These are phyloP conservation scores for Cerastoderma edule DNA, from an alignment of 2,888 invertebrate species.

Conservation along the genomic window DNA sequence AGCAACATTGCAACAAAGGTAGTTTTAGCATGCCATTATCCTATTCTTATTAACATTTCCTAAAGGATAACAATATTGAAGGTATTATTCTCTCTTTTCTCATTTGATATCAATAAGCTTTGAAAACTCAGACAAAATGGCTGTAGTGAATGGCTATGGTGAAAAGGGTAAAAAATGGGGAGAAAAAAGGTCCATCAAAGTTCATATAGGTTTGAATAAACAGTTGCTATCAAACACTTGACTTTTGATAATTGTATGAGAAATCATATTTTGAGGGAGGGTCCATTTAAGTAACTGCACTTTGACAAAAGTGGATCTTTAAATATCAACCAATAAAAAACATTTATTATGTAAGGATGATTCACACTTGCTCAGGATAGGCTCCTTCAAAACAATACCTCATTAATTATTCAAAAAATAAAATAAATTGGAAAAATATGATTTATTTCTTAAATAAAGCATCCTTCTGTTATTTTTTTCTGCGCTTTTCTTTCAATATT, in stretches of 20 bases:
- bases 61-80: too few species aligned
- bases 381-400: conserved; percentile 7
- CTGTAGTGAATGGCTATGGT: too few species aligned
- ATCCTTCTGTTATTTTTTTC: neutral
- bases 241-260: conserved; percentile 8
- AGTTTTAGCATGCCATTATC: too few species aligned
- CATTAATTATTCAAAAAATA: conserved; percentile 21
- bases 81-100: too few species aligned
- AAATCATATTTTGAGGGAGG: conserved; percentile 14
- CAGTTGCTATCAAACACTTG: conserved; percentile 4
- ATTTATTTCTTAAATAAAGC: neutral
- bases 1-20: too few species aligned
- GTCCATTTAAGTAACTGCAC: neutral
- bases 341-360: neutral
- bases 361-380: conserved; percentile 10
- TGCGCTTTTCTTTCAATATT: neutral
- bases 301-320: conserved; percentile 22
- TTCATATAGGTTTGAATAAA: too few species aligned
- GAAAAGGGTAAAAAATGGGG: too few species aligned
- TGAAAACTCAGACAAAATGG: too few species aligned
- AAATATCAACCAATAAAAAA: conserved; percentile 19
- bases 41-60: too few species aligned
- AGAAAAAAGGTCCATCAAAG: too few species aligned
- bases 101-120: too few species aligned
- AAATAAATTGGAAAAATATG: neutral